Conservation (phyloP, 2,888 invertebrate species). For the Drosophila neonasuta region DNA sequence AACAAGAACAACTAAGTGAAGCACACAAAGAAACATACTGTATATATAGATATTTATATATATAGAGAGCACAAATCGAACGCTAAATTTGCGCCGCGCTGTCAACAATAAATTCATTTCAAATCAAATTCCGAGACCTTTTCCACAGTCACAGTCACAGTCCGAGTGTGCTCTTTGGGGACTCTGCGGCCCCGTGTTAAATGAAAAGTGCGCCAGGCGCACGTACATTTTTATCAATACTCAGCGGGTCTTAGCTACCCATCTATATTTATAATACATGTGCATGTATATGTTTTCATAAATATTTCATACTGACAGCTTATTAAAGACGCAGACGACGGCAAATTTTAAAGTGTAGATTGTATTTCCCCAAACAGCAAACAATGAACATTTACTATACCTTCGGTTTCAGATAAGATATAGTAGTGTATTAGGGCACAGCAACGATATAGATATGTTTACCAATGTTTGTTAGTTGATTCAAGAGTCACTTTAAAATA, state of each 20-base stretch:
- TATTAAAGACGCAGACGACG: constrained; percentile 20
- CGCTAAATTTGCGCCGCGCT: constrained; percentile 25
- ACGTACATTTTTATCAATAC: constrained; percentile 65
- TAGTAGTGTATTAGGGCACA: no score
- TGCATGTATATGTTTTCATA: neutral
- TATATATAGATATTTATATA: neutral
- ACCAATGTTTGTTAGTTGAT: neutral
- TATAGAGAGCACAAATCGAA: constrained; percentile 15
- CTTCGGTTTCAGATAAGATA: neutral
- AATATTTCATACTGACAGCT: constrained; percentile 19
- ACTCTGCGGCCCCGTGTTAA: neutral
- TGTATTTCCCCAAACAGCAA: neutral
- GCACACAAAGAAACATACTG: neutral
- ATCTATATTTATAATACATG: constrained; percentile 4
- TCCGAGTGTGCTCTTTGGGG: neutral
- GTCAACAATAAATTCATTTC: constrained; percentile 61
- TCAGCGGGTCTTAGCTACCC: constrained; percentile 40
- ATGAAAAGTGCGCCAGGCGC: constrained; percentile 33
- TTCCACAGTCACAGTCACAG: constrained; percentile 1
- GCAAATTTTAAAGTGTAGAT: constrained; percentile 14
- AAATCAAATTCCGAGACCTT: constrained; percentile 39
- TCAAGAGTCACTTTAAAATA: neutral
- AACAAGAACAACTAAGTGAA: constrained; percentile 25
- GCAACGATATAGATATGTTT: neutral
- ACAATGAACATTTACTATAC: neutral